Base-by-base conservation (phyloP, 2,113 vertebrate genomes). In the Glareola pratincola region DNA sequence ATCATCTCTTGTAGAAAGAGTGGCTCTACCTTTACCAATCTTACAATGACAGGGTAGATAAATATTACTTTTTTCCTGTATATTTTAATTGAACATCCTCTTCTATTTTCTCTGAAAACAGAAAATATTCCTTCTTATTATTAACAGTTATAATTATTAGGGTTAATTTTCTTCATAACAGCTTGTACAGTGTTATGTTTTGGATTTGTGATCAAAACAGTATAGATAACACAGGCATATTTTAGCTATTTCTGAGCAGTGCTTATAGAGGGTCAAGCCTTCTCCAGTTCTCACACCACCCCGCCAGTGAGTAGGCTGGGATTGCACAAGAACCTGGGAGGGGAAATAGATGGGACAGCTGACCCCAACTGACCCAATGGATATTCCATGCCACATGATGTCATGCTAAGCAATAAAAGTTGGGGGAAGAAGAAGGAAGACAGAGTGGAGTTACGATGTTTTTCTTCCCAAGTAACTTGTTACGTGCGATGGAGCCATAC, bases 401-500 rank as follows among this genome's bases (percentile, higher is more conserved):
- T 29, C 47, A 30, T 48, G 21, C 10, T 78, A 43, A 82, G 22
- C 19, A 50, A 10, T 36, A 63, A 75, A 54, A 71, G 6, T 26
- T 51, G 7, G 7, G 10, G 18, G 5, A 41, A n/a, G 34, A 41
- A 64, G 43, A 4, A 69, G 10, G 30, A 57, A 39, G 36, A 9
- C 7, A 6, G 2, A 1, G 3, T 3, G 3, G 4, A 47, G 39
- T 14, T 4, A 32, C 4, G 14, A 19, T 1, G 4, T 15, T 75
- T 66, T 17, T 26, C 18, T 77, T 73, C 27, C 32, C 50, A 37
- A 54, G 29, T 27, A 9, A 34, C 10, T 0, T 0, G 0, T 13
- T 14, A 39, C 0, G 1, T 0, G 0, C n/a, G 37, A 48, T 13
- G 20, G 14, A 67, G 17, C 3, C 27, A 13, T 39, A 76, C 30